Evolutionary conservation across 1,140 invertebrate species (phyloP).

Genomic region (Anoplolepis gracilipes): DNA sequence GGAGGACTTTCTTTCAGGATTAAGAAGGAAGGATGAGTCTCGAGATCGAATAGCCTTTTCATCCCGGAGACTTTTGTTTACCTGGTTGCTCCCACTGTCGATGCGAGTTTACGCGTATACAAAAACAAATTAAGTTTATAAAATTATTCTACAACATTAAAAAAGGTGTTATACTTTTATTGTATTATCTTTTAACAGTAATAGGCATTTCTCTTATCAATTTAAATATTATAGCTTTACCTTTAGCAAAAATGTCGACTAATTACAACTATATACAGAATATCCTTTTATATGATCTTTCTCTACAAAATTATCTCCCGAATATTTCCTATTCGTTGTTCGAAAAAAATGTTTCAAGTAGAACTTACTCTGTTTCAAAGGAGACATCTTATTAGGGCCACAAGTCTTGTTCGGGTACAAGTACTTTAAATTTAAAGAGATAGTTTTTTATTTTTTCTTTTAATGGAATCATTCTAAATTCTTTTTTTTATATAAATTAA

Average conservation of each 20-base stretch:
- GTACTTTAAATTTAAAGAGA: no score
- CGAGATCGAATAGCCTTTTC: constrained; percentile 27
- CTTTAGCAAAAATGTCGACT: neutral
- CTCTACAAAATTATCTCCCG: no score
- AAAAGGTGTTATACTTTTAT: neutral
- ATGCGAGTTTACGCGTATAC: neutral
- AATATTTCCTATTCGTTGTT: no score
- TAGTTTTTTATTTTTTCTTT: no score
- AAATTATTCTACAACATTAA: neutral
- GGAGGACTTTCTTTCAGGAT: constrained; percentile 51
- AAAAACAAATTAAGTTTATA: neutral
- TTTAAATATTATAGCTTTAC: neutral
- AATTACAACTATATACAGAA: neutral
- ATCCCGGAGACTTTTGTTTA: constrained; percentile 44
- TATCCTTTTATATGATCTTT: no score
- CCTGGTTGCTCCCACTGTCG: neutral
- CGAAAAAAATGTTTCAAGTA: no score
- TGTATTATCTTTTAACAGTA: neutral
- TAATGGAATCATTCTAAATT: no score
- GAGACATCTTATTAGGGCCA: no score
- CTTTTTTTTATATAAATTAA: no score
- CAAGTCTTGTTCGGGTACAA: no score
- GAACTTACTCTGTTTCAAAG: no score
- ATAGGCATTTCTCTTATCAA: neutral
- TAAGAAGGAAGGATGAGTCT: constrained; percentile 38